Base-by-base conservation (phyloP, 2,797 vertebrate genomes). In the Lophius americanus region DNA sequence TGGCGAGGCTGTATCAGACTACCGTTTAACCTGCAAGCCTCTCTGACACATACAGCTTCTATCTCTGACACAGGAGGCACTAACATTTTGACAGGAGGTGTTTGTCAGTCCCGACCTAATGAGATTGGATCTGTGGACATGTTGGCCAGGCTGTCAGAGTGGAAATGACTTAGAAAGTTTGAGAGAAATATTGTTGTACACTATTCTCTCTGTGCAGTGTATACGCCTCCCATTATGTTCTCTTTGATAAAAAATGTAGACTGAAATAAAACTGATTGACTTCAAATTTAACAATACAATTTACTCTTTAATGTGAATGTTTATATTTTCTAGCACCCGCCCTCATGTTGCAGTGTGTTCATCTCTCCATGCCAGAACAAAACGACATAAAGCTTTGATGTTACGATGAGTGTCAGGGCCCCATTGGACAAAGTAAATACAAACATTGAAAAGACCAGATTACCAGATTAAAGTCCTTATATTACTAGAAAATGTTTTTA, bases 11-110 rank as follows among this genome's bases (percentile, higher is more conserved):
- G 64, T 73, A 87, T 86, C 85, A 82, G 73, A 68, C 75, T 76
- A 64, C 80, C 89, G 85, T 88, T 91, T 86, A 88, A 87, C 88
- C 82, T 74, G 64, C 51, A 59, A 67, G 72, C 77, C 60, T 69
- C 66, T 78, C 68, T 85, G 76, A 91, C 87, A 86, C 62, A 76
- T 71, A 58, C 73, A 37, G 66, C 74, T 62, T 79, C 73, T 88
- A 81, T 88, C 88, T 85, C 76, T 83, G 73, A 82, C 82, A 81
- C 73, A 62, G 70, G 83, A 79, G 77, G 85, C 77, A 75, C 79
- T 87, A 87, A 88, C 68, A 68, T 85, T 90, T 80, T 89, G 91
- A 92, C 89, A 92, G 75, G 48, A 64, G 78, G 74, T 85, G 84
- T 92, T 91, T 82, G 75, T 93, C 86, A 91, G 81, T 79, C 58